Evolutionary conservation across 37 sponge, comb jelly and placozoan species (phyloP), one percentile per base, ranked within the genome.

Genomic region (Lycopodina hypogea): DNA sequence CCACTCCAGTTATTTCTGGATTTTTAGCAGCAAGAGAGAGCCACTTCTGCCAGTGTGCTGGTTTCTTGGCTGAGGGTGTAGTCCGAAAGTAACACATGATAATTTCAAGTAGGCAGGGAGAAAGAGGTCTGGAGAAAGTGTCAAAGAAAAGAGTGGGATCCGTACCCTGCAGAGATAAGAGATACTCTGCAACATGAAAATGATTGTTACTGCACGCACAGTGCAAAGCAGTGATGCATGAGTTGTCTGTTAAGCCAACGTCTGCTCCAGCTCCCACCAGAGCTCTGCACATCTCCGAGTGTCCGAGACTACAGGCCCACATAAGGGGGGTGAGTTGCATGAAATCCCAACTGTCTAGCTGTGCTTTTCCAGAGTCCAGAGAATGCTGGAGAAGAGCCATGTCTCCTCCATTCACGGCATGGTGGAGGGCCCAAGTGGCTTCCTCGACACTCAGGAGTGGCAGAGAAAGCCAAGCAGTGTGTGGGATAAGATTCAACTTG

Each of bases 311-410:
- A 1, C 77, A 22, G 14, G 89, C 89, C 7, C 79, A 63, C 0
- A 89, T 53, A 3, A 89, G 81, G 17, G 89, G 89, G 38, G 89
- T 69, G 8, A 79, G 84, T 42, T 84, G 84, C 80, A 79, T 80
- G 55, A 48, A 79, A 65, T 89, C 89, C 19, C 75, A 56, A 61
- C 58, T 55, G 32, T 83, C 38, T 1, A 84, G 55, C 4, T 71
- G 42, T 1, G 89, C 89, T 32, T 75, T 76, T 12, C 72, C 63
- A 28, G 21, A 39, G 0, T 74, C 34, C 15, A 60, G 15, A 6
- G 80, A 74, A 4, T 22, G 50, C 11, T 22, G 14, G 14, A 84
- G 30, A 17, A 48, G 30, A 18, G 7, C 24, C 8, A 68, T 1
- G 64, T 83, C 69, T 34, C 42, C 56, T 26, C 30, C 29, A 21